These are phyloP conservation scores for Synanthedon myopaeformis DNA, from an alignment of 2,888 invertebrate genomes.

Conservation along the genomic window DNA sequence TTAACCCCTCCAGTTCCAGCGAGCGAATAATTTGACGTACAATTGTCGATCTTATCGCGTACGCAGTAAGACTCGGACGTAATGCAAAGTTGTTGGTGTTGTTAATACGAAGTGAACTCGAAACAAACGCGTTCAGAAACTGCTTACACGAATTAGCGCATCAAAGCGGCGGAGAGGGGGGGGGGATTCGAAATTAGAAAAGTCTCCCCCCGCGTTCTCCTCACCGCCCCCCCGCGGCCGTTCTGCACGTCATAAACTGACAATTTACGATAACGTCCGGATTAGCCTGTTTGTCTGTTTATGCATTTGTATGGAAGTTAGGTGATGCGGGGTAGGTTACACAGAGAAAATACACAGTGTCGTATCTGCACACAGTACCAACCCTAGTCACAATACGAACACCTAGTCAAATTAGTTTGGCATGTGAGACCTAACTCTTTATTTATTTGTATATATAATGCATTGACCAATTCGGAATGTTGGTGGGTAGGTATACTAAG, in stretches of 20 bases:
- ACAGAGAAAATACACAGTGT: not conserved
- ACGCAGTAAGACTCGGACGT: slow-evolving; percentile 16
- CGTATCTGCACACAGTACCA: not conserved
- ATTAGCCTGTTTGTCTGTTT: slow-evolving; percentile 70
- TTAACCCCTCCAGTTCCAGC: slow-evolving; percentile 28
- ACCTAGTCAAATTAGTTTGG: too few species aligned
- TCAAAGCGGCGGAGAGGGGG: slow-evolving; percentile 55
- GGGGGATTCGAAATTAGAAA: slow-evolving; percentile 68
- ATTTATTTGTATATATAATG: too few species aligned
- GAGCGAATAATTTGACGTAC: not conserved
- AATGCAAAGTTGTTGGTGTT: slow-evolving; percentile 19
- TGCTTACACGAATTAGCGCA: slow-evolving; percentile 71
- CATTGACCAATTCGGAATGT: too few species aligned
- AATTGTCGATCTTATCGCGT: slow-evolving; percentile 23
- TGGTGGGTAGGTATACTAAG: too few species aligned
- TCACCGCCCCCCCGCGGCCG: slow-evolving; percentile 37
- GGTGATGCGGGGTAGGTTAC: not conserved
- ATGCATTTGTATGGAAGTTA: slow-evolving; percentile 42
- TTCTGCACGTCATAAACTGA: slow-evolving; percentile 72
- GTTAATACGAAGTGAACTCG: slow-evolving; percentile 56
- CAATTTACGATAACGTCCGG: slow-evolving; percentile 71
- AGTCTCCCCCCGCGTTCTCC: slow-evolving; percentile 36
- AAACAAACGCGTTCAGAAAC: slow-evolving; percentile 68
- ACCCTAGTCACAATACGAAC: too few species aligned
- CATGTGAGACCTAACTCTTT: too few species aligned